phyloP scores from a whole-genome alignment of 92 coral and sea anemone genomes.

The Umimayanthus kanabou region DNA sequence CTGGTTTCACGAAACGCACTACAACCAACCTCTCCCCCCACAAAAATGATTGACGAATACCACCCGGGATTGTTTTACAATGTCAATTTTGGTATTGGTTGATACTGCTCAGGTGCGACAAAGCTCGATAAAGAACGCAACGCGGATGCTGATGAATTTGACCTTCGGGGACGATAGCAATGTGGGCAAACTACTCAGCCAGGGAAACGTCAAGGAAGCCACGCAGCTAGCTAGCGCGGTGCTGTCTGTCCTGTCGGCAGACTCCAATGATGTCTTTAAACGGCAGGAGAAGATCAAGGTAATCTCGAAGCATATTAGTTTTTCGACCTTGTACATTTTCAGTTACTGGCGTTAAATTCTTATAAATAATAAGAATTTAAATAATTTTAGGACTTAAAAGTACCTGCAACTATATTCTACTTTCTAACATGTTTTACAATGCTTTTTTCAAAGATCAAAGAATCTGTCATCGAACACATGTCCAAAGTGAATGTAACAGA shows the following conservation, averaged over 20 bases:
- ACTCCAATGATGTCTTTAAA: constrained; percentile 44
- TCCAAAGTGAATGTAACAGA: constrained; percentile 73
- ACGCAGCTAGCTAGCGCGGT: constrained; percentile 80
- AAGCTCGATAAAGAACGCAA: constrained; percentile 45
- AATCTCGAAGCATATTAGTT: background rate
- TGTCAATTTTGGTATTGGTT: background rate
- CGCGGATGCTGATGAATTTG: constrained; percentile 55
- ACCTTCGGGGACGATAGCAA: constrained; percentile 76
- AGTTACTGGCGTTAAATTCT: no score
- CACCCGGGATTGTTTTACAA: no score
- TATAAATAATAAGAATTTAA: no score
- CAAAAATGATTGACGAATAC: background rate
- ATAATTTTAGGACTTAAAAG: no score
- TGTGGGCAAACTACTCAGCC: constrained; percentile 57
- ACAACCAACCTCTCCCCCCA: no score
- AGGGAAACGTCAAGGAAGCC: constrained; percentile 73
- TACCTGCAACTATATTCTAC: no score
- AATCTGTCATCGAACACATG: constrained; percentile 79
- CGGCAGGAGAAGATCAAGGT: constrained; percentile 72
- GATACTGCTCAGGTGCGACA: constrained; percentile 44
- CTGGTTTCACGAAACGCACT: no score
- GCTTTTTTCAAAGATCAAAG: constrained; percentile 60
- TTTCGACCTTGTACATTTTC: background rate
- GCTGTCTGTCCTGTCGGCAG: constrained; percentile 68
- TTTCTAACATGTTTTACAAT: background rate